Conservation (phyloP, 2,888 invertebrate species). For the Podabrus alpinus region DNA sequence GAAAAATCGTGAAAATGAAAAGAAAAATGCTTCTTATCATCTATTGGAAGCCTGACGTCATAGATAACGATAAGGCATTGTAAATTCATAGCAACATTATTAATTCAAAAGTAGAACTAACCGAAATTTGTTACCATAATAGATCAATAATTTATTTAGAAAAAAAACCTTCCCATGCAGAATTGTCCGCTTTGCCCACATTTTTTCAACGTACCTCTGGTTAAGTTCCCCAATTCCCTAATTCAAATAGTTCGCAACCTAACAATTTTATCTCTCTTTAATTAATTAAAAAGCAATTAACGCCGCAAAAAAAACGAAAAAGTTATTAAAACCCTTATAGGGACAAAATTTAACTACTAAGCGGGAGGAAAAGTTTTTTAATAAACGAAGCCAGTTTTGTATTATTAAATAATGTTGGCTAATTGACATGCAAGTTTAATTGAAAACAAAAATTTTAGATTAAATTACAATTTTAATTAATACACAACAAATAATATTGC, state of each 20-base stretch:
- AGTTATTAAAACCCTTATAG: background rate
- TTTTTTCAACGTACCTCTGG: too few species aligned
- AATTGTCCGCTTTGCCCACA: too few species aligned
- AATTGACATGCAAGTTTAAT: background rate
- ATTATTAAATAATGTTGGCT: background rate
- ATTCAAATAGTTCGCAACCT: background rate
- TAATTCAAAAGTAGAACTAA: too few species aligned
- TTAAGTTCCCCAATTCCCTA: background rate
- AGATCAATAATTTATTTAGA: too few species aligned
- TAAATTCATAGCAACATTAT: too few species aligned
- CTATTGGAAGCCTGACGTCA: too few species aligned
- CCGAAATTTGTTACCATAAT: too few species aligned
- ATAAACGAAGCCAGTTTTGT: background rate
- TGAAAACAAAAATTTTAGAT: background rate
- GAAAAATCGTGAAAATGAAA: too few species aligned
- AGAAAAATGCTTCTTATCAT: too few species aligned
- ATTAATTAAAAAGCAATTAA: background rate
- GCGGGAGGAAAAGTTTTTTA: background rate
- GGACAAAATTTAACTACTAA: background rate
- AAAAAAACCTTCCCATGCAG: too few species aligned
- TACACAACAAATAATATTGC: background rate
- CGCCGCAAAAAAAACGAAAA: background rate
- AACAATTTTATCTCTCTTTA: background rate
- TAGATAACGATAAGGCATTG: too few species aligned
- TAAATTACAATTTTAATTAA: background rate